A percentile compares a stretch with the other conserved stretches of the same genome.
Evolutionary conservation across 2,888 invertebrate genomes (phyloP).

Genomic region (Eristalis pertinax): DNA sequence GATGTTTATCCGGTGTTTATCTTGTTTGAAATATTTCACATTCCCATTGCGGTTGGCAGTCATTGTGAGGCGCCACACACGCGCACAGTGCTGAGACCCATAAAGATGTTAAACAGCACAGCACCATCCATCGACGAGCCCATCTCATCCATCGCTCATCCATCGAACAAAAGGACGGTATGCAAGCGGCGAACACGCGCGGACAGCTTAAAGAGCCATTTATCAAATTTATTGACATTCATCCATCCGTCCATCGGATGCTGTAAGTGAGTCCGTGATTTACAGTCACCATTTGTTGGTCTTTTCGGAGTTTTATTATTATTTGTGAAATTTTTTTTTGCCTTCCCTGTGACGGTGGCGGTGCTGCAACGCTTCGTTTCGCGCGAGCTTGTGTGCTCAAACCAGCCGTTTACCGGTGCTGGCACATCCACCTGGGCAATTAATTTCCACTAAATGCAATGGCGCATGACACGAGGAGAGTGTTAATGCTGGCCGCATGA

Average conservation of each 20-base stretch:
- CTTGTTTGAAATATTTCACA: conserved; percentile 62
- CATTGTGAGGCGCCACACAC: conserved; percentile 8
- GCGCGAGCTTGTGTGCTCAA: neutral
- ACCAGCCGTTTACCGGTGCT: conserved; percentile 21
- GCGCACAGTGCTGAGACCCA: conserved; percentile 50
- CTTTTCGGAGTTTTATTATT: conserved; percentile 58
- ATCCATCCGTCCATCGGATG: conserved; percentile 72
- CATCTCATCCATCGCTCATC: conserved; percentile 52
- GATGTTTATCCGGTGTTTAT: conserved; percentile 59
- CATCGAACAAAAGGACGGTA: conserved; percentile 60
- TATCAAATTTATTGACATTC: conserved; percentile 77
- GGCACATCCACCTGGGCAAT: conserved; percentile 49
- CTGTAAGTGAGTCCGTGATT: conserved; percentile 71
- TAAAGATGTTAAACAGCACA: conserved; percentile 63
- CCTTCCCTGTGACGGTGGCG: neutral
- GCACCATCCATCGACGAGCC: conserved; percentile 36
- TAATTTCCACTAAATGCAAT: conserved; percentile 49
- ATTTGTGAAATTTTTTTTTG: conserved; percentile 15
- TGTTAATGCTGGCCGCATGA: neutral
- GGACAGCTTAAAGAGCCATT: conserved; percentile 77
- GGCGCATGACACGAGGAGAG: neutral
- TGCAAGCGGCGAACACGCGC: conserved; percentile 6
- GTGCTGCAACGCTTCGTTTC: neutral
- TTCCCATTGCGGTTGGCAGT: conserved; percentile 44
- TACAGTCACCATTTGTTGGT: conserved; percentile 65